These are phyloP conservation scores for Embiotoca jacksoni DNA, from an alignment of 2,113 vertebrate species.

Conservation along the genomic window DNA sequence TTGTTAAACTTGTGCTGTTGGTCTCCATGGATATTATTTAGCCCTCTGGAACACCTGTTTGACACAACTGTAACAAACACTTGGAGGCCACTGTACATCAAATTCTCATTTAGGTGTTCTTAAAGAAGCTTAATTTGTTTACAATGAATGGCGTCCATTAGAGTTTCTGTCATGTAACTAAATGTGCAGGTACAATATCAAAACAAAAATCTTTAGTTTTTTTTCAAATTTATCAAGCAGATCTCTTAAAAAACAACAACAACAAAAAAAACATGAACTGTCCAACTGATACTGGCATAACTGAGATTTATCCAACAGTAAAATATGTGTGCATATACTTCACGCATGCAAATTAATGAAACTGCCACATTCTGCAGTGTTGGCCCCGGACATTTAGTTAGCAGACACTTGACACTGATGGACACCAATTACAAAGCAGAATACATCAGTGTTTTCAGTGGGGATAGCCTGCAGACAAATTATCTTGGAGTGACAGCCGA, in stretches of 20 bases:
- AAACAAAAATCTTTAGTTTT: background rate
- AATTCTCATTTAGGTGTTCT: conserved; percentile 4
- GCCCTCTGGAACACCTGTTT: conserved; percentile 7
- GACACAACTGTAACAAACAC: background rate
- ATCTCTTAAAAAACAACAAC: background rate
- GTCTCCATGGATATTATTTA: conserved; percentile 1
- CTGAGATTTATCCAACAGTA: conserved; percentile 23
- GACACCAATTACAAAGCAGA: conserved; percentile 71
- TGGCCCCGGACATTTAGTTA: conserved; percentile 44
- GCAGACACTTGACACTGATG: conserved; percentile 72
- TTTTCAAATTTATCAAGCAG: background rate
- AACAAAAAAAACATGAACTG: background rate
- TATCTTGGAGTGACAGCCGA: conserved; percentile 64
- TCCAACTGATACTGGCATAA: conserved; percentile 4
- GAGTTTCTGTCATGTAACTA: too few species aligned
- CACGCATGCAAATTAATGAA: conserved; percentile 33
- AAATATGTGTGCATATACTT: conserved; percentile 9
- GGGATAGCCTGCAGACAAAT: conserved; percentile 66
- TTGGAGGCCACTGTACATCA: background rate
- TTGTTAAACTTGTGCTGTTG: background rate
- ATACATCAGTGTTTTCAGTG: conserved; percentile 59
- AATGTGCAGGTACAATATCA: too few species aligned
- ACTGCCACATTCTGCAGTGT: conserved; percentile 25
- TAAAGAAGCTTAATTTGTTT: conserved; percentile 23
- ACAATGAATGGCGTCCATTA: conserved; percentile 19